These are phyloP conservation scores for Callyntrura guangdongensis DNA, from an alignment of 2,888 invertebrate species.

Conservation along the genomic window DNA sequence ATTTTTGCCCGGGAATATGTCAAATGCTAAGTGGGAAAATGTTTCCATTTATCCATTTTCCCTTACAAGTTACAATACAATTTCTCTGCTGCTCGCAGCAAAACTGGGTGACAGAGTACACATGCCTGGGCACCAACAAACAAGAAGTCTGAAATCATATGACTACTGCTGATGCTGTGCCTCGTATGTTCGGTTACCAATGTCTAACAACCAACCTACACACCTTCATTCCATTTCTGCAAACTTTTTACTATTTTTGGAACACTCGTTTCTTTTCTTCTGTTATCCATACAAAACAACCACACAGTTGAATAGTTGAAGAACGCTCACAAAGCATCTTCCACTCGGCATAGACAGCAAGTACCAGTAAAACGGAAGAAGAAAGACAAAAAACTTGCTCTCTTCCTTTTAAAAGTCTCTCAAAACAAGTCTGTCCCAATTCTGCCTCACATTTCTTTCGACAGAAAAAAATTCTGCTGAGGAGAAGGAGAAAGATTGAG, in stretches of 20 bases:
- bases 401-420: background rate
- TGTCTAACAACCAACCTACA: background rate
- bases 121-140: background rate
- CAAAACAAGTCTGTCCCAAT: background rate
- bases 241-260: slow-evolving; percentile 27
- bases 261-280: background rate
- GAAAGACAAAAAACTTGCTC: background rate
- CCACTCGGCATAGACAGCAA: background rate
- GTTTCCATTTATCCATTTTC: background rate
- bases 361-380: background rate
- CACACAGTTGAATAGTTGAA: slow-evolving; percentile 15
- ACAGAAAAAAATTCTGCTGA: no score
- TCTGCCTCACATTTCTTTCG: background rate
- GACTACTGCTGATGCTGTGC: background rate
- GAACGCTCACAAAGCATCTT: slow-evolving; percentile 16
- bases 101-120: background rate
- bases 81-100: background rate
- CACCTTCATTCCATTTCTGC: slow-evolving; percentile 8
- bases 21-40: background rate
- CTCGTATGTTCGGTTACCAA: background rate
- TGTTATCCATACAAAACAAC: background rate
- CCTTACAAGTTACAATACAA: background rate
- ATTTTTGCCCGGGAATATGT: slow-evolving; percentile 36
- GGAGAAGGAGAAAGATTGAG: no score
- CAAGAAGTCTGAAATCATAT: background rate